Base-by-base conservation (phyloP, 37 sponge, comb jelly and placozoan species). In the Haliclona indistincta region DNA sequence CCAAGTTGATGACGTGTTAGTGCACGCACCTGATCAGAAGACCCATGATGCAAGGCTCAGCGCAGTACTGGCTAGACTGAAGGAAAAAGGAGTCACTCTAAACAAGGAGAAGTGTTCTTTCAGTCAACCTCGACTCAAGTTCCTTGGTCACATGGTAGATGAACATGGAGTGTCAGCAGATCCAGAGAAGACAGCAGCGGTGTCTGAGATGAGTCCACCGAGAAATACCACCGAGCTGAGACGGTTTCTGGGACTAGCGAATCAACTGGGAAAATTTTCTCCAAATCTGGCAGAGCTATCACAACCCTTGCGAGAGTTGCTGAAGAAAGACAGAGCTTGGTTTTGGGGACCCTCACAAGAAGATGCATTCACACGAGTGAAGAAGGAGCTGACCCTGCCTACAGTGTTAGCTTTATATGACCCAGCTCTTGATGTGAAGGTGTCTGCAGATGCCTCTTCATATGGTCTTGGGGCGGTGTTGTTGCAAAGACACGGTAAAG, bases 231-330 rank as follows among this genome's bases (percentile, higher is more conserved):
- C 54, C 3, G 76, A 75, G 33, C 35, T 83, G 19, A 33, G 67
- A 76, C 53, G 76, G 20, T 68, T 68, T 25, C 38, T 68, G 72
- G 83, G 83, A 38, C 73, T 82, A 75, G 67, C 74, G 20, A 82
- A 71, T 47, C 65, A 74, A 20, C 36, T 74, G n/a, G 83, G 74
- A 25, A 82, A 61, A 42, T 64, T 72, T 26, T 62, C 73, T 36
- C 60, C 56, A 36, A 66, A 64, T 10, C n/a, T 70, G 22, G 81
- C 73, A 22, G 41, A 68, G 41, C 38, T 68, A 20, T 42, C 43
- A 17, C 41, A 73, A 40, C 81, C 81, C 0, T 64, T 81, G 22
- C 34, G 81, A 37, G 81, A 71, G n/a, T 49, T 81, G 5, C 63
- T 81, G 15, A 71, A 73, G 30, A 49, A 26, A 17, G 39, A 70